Evolutionary conservation across 2,888 invertebrate genomes (phyloP).

Genomic region (Ernsta delagoae): DNA sequence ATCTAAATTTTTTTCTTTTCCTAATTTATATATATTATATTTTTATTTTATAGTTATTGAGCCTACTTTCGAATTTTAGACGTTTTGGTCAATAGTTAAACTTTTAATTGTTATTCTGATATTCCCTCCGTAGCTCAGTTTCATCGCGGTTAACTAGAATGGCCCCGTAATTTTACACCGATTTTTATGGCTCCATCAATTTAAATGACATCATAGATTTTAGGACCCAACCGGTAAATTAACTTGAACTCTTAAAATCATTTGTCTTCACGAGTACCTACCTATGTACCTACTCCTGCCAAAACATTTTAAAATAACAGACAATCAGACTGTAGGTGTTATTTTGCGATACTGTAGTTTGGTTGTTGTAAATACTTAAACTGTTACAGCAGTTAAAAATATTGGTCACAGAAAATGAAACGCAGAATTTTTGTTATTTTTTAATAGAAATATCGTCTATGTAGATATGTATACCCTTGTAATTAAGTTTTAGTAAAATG

Average conservation of each 20-base stretch:
- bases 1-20: no score
- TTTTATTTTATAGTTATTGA: no score
- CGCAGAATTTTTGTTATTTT: no score
- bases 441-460: no score
- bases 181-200: constrained; percentile 10
- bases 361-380: not conserved
- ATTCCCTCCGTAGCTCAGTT: not conserved
- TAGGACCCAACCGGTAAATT: not conserved
- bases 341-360: not conserved
- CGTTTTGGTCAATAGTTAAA: no score
- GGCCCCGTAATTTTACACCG: constrained; percentile 4
- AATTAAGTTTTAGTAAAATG: not conserved
- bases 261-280: not conserved
- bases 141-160: not conserved
- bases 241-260: not conserved
- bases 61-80: no score
- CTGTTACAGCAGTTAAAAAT: no score
- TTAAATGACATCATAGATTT: constrained; percentile 11
- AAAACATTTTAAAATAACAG: not conserved
- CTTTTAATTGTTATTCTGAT: no score
- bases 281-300: not conserved
- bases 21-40: no score
- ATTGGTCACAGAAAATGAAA: no score
- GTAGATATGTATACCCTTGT: no score
- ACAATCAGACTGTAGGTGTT: not conserved